Percentiles rank a stretch among this genome's conserved stretches.
phyloP scores from a whole-genome alignment of 1,140 invertebrate species.

The Micrasema longulum region DNA sequence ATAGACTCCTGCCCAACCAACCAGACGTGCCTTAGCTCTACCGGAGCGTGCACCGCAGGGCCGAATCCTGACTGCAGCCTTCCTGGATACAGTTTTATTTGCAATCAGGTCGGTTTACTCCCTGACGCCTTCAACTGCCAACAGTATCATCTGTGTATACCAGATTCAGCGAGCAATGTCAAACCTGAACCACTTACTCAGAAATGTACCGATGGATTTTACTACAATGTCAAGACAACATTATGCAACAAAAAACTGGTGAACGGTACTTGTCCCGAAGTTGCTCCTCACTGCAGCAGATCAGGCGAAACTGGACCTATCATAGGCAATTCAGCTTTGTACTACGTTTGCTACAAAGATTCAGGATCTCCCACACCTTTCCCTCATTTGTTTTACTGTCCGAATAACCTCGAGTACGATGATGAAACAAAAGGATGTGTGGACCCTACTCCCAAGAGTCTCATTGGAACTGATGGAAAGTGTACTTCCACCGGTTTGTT shows the following conservation, averaged over 20 bases:
- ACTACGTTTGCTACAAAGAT: constrained; percentile 33
- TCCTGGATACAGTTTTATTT: constrained; percentile 25
- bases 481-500: background rate
- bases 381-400: constrained; percentile 38
- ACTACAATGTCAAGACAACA: constrained; percentile 28
- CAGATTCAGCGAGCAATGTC: constrained; percentile 12
- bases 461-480: background rate
- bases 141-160: constrained; percentile 61
- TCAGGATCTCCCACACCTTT: background rate
- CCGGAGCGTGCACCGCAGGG: constrained; percentile 24
- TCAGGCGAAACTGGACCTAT: background rate
- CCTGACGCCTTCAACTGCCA: constrained; percentile 62
- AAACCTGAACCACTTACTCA: background rate
- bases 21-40: constrained; percentile 14
- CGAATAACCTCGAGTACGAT: constrained; percentile 6
- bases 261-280: background rate
- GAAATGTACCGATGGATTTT: constrained; percentile 24
- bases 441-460: constrained; percentile 1
- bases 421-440: background rate
- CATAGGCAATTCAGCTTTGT: constrained; percentile 21
- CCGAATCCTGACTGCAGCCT: constrained; percentile 31
- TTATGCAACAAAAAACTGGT: constrained; percentile 1
- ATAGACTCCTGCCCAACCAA: constrained; percentile 5
- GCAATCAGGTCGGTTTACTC: constrained; percentile 56
- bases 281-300: constrained; percentile 2